Conservation (phyloP, 2,888 invertebrate genomes). For the Dusona sp. region DNA sequence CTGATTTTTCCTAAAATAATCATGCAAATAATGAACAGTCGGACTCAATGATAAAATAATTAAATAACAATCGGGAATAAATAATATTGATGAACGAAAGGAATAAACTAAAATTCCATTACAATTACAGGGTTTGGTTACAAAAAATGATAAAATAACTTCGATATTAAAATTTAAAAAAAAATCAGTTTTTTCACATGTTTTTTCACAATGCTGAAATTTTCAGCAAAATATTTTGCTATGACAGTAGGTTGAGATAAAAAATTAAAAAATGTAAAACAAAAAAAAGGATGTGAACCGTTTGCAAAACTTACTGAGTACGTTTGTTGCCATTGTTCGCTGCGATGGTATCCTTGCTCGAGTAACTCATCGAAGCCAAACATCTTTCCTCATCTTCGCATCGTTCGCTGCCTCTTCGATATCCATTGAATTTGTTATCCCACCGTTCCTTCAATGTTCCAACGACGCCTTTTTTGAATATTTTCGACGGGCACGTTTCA, state of each 20-base stretch:
- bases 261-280: neutral
- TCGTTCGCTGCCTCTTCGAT: conserved; percentile 70
- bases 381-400: conserved; percentile 77
- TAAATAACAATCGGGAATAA: neutral
- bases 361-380: conserved; percentile 78
- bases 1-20: conserved; percentile 68
- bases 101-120: neutral
- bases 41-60: neutral
- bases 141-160: too few species aligned
- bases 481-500: conserved; percentile 67
- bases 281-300: neutral
- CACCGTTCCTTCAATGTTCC: conserved; percentile 73
- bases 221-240: neutral
- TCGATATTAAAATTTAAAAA: too few species aligned
- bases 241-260: conserved; percentile 4
- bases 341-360: conserved; percentile 74
- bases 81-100: conserved; percentile 3
- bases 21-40: neutral
- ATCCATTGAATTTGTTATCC: conserved; percentile 71
- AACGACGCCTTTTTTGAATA: conserved; percentile 60
- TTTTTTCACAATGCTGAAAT: neutral
- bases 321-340: conserved; percentile 63
- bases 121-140: too few species aligned
- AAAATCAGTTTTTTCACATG: too few species aligned
- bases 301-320: conserved; percentile 50